A percentile compares a stretch with the other conserved stretches of the same genome.
These are phyloP conservation scores for Drosophila elegans DNA, from an alignment of 1,140 invertebrate species.

Conservation along the genomic window DNA sequence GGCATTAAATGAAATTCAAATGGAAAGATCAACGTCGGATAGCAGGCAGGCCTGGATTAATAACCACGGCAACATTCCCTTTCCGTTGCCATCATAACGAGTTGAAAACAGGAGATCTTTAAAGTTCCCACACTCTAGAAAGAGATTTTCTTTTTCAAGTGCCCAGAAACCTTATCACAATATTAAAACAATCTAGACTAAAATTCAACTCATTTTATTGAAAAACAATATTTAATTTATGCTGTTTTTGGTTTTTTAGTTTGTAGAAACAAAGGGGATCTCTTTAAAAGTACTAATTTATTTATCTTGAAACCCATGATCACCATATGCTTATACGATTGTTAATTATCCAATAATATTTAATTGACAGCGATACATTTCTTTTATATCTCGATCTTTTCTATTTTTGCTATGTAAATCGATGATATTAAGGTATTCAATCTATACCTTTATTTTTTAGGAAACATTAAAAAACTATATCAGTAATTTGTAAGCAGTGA, in stretches of 20 bases:
- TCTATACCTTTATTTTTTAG: not conserved
- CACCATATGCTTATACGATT: too few relatives aligned
- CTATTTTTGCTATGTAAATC: too few relatives aligned
- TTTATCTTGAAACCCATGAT: too few relatives aligned
- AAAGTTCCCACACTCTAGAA: constrained; percentile 5
- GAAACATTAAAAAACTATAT: not conserved
- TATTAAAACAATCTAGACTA: not conserved
- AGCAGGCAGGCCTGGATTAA: constrained; percentile 14
- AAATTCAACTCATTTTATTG: not conserved
- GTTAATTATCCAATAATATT: too few relatives aligned
- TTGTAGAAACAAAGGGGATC: too few relatives aligned
- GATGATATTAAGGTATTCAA: not conserved
- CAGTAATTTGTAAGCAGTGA: not conserved
- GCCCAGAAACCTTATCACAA: not conserved
- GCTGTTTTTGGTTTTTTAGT: not conserved
- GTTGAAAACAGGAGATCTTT: not conserved
- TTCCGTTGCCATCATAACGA: not conserved
- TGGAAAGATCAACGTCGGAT: constrained; percentile 56
- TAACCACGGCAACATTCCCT: constrained; percentile 14
- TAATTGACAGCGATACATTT: too few relatives aligned
- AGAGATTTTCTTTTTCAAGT: not conserved
- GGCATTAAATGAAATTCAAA: constrained; percentile 55
- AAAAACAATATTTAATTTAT: not conserved
- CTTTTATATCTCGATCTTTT: too few relatives aligned
- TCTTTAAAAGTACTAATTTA: not conserved